Base-by-base conservation (phyloP, 2,888 invertebrate species). In the Apamea anceps region DNA sequence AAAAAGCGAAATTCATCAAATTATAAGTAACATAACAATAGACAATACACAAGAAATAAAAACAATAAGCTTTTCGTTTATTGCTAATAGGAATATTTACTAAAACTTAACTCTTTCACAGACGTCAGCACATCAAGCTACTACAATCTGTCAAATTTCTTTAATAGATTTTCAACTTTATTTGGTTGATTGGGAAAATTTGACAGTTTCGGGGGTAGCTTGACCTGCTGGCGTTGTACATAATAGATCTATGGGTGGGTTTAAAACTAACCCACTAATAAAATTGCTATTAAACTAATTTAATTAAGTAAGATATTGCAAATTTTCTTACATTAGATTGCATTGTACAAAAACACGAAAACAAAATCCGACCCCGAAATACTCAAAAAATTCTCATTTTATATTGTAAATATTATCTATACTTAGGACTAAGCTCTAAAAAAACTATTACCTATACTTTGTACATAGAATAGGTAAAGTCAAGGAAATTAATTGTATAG, bases 61-160 rank as follows among this genome's bases (percentile, higher is more conserved):
- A 21, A 51, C 8, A 42, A 28, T 0, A 70, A 7, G 54, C 32
- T 13, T 51, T 60, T 18, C 13, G 2, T 75, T 60, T 18, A 48
- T 60, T n/a, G 8, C 42, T 2, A 75, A 73, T 18, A 28, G 18
- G n/a, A 37, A 18, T n/a, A 28, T 12, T 21, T 28, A 4, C 7
- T 72, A 71, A 54, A 54, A 21, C 1, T 4, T 32, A 75, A 73
- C 75, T 28, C 1, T 57, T 57, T 28, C 57, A 75, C 48, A 68
- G 42, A 42, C 42, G 42, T 6, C 42, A 42, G 42, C 6, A 42
- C 0, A 7, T 42, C 42, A 42, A 42, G 42, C 42, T 42, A 42
- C 6, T 7, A 6, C 7, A 42, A 42, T 7, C 42, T 42, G 42
- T 42, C 42, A 42, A 37, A 37, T 37, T 37, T 5, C 4, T 37